Evolutionary conservation across 2,888 invertebrate genomes (phyloP).

Genomic region (Argyra leucocephala): DNA sequence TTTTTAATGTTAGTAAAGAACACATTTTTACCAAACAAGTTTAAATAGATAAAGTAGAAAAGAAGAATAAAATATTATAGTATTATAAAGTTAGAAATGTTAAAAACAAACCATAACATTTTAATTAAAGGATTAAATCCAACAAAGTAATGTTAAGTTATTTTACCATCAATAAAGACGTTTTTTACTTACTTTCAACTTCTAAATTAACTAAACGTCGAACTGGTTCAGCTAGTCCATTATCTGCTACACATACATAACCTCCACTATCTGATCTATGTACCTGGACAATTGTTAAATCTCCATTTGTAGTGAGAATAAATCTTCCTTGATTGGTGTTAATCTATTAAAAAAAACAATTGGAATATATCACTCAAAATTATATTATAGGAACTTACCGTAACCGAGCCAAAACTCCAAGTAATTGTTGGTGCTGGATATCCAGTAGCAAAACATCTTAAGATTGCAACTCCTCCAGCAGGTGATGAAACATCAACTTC

Average conservation of each 20-base stretch:
- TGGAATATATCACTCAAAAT: not conserved
- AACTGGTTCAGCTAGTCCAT: constrained; percentile 60
- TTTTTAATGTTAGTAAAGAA: not conserved
- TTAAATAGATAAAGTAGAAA: no score
- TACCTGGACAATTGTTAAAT: constrained; percentile 73
- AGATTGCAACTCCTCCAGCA: constrained; percentile 63
- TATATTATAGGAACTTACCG: constrained; percentile 47
- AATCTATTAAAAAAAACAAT: constrained; percentile 48
- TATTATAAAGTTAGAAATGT: no score
- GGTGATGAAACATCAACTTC: constrained; percentile 55
- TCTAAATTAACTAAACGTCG: constrained; percentile 59
- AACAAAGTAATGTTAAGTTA: no score
- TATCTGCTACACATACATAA: constrained; percentile 78
- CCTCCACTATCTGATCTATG: constrained; percentile 72
- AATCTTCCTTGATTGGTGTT: constrained; percentile 63
- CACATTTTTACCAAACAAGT: not conserved
- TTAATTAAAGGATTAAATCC: no score
- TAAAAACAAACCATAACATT: no score
- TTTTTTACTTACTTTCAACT: constrained; percentile 57
- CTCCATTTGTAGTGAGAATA: constrained; percentile 59
- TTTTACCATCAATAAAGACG: not conserved
- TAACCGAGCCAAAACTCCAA: constrained; percentile 64
- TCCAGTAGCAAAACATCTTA: constrained; percentile 67
- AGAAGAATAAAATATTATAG: no score
- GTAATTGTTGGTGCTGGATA: constrained; percentile 66